A percentile compares a stretch with the other conserved stretches of the same genome.
phyloP scores from a whole-genome alignment of 2,113 vertebrate genomes.

The Clarias gariepinus region DNA sequence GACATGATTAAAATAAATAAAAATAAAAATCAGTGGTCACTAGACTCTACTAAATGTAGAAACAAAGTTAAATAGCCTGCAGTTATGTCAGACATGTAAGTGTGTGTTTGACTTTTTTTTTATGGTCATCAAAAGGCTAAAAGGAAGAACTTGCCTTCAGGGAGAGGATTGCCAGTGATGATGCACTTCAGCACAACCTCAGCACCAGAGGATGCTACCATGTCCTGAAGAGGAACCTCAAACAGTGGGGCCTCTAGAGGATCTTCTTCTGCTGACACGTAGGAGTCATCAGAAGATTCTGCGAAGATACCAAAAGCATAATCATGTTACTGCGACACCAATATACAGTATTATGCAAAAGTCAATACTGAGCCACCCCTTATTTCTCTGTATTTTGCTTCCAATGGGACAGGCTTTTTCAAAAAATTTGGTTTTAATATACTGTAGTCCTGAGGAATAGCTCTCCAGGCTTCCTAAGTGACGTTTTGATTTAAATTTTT shows the following conservation, averaged over 20 bases:
- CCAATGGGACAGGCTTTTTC: no score
- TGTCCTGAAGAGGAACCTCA: conserved; percentile 87
- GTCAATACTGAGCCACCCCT: no score
- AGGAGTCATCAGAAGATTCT: conserved; percentile 98
- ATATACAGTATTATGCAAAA: no score
- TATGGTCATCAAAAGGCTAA: neutral
- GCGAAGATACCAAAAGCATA: conserved; percentile 38
- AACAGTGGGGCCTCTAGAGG: conserved; percentile 92
- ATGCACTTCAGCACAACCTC: conserved; percentile 90
- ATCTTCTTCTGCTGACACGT: conserved; percentile 93
- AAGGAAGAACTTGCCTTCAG: conserved; percentile 79
- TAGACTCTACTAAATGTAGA: neutral
- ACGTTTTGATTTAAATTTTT: no score
- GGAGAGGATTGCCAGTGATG: conserved; percentile 84
- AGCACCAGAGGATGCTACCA: conserved; percentile 74
- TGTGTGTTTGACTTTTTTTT: neutral
- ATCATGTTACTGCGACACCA: neutral
- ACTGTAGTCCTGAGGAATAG: no score
- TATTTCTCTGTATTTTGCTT: no score
- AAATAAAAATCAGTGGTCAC: neutral
- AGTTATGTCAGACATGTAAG: neutral
- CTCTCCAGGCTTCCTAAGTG: no score
- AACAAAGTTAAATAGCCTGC: neutral
- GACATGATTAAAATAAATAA: neutral
- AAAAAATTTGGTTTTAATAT: no score